Base-by-base conservation (phyloP, 2,113 vertebrate genomes). In the Zeus faber region DNA sequence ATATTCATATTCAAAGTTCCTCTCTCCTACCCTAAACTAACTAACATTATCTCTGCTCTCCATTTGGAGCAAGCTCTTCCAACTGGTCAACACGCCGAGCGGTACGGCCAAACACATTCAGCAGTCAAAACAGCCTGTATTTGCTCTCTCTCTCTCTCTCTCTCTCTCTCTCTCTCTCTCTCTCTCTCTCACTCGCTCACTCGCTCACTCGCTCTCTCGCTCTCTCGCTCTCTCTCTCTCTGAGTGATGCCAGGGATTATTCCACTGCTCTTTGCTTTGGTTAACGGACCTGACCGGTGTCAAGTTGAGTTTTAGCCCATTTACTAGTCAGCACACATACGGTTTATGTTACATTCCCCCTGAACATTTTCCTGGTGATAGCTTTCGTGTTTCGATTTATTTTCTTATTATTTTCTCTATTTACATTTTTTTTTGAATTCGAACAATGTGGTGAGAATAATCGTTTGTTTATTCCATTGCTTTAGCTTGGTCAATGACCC, bases 81-180 rank as follows among this genome's bases (percentile, higher is more conserved):
- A 57, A 54, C 72, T 62, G 67, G 65, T 45, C 41, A 53, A 41
- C 62, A 52, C 56, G 9, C 14, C 49, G 18, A 77, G 50, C 46
- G 49, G 49, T 24, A 17, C 53, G 26, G 41, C 56, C 49, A 65
- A 58, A 62, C 29, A 57, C 18, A 45, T n/a, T 59, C 14, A 46
- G 52, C 50, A 50, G 17, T 27, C 25, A 16, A 40, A 72, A 49
- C 50, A 72, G 54, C 41, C 51, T 61, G 60, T 66, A 65, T 67
- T 65, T 74, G 61, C 47, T 63, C 29, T 54, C 25, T 62, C 23
- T 43, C 29, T 58, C 45, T 39, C 22, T 23, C 29, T 24, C 44
- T 48, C 21, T 48, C 54, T 67, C 39, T 46, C 47, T 60, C 35
- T 63, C 35, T 58, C 22, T 59, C 20, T 39, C 25, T 58, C 49